phyloP scores from a whole-genome alignment of 37 sponge, comb jelly and placozoan species.

The Haliclona indistincta region DNA sequence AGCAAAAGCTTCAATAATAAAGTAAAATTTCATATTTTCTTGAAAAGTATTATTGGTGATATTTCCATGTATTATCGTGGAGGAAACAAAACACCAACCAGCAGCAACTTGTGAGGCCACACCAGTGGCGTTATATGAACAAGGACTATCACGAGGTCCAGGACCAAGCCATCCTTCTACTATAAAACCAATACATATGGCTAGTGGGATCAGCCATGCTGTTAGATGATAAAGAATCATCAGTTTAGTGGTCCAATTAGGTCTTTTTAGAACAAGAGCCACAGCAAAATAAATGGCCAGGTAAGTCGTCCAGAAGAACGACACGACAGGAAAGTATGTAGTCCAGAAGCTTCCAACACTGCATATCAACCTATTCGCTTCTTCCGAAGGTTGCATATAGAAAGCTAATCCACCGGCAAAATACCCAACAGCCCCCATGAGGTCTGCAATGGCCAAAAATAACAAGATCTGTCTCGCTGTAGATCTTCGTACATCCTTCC shows the following conservation, averaged over 20 bases:
- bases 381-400: no score
- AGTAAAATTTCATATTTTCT: neutral
- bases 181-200: conserved; percentile 18
- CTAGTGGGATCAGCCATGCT: conserved; percentile 53
- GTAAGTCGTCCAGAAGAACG: conserved; percentile 71
- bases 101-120: conserved; percentile 22
- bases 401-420: conserved; percentile 25
- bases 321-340: conserved; percentile 56
- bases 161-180: conserved; percentile 29
- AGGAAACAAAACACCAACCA: conserved; percentile 57
- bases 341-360: conserved; percentile 65
- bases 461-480: conserved; percentile 45
- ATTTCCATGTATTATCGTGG: neutral
- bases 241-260: conserved; percentile 15
- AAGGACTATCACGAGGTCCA: no score
- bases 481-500: conserved; percentile 56
- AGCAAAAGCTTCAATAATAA: conserved; percentile 2
- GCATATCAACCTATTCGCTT: no score
- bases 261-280: conserved; percentile 18
- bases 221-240: conserved; percentile 58
- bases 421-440: conserved; percentile 63
- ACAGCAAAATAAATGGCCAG: conserved; percentile 62
- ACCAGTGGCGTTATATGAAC: neutral
- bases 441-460: conserved; percentile 55
- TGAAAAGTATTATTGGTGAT: neutral